Percentiles rank a stretch among this genome's conserved stretches.
Evolutionary conservation across 2,113 vertebrate genomes (phyloP).

Genomic region (Carassius carassius): DNA sequence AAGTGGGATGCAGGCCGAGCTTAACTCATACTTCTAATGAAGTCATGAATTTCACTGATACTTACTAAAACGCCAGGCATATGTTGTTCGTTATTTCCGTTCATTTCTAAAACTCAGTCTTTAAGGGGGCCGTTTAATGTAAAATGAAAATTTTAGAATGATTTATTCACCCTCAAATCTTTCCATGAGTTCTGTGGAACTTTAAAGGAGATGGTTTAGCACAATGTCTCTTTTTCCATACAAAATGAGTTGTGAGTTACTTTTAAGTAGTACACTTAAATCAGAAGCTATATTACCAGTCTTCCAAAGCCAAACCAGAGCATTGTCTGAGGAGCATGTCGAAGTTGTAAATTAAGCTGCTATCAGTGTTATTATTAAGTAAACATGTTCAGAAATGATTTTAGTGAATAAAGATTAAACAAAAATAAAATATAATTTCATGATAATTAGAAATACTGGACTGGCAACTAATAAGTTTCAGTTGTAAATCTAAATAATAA

Average conservation of each 20-base stretch:
- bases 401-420: too few relatives aligned
- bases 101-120: neutral
- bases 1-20: slow-evolving; percentile 45
- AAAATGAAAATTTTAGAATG: neutral
- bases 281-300: too few relatives aligned
- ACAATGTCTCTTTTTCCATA: neutral
- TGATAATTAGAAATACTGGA: too few relatives aligned
- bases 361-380: too few relatives aligned
- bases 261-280: neutral
- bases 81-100: neutral
- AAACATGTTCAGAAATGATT: neutral
- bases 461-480: too few relatives aligned
- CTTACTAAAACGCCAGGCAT: neutral
- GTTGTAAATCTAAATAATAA: too few relatives aligned
- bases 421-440: too few relatives aligned
- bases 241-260: neutral
- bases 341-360: too few relatives aligned
- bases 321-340: too few relatives aligned
- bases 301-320: too few relatives aligned
- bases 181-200: neutral
- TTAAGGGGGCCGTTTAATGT: neutral
- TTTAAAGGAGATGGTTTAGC: neutral
- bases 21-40: neutral
- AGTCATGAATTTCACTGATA: neutral
- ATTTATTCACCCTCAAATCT: neutral